These are phyloP conservation scores for Dimorphilus gyrociliatus DNA, from an alignment of 2,888 invertebrate species.

Conservation along the genomic window DNA sequence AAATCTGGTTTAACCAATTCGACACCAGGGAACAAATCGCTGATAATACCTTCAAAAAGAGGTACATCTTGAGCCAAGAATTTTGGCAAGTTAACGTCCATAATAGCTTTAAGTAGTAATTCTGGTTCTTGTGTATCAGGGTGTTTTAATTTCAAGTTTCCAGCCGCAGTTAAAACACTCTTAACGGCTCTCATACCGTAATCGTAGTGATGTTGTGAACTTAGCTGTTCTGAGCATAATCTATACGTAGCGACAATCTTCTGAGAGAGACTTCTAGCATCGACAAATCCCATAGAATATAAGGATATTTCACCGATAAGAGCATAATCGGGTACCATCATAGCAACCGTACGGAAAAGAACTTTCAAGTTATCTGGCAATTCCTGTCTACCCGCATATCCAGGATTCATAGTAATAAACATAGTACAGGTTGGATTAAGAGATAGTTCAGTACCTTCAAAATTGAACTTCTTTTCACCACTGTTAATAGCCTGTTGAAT, in stretches of 20 bases:
- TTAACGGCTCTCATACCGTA: slow-evolving; percentile 42
- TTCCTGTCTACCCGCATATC: slow-evolving; percentile 38
- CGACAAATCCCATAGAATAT: slow-evolving; percentile 39
- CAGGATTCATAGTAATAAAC: slow-evolving; percentile 41
- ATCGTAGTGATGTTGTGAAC: slow-evolving; percentile 39
- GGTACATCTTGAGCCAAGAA: slow-evolving; percentile 39
- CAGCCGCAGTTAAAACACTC: slow-evolving; percentile 38
- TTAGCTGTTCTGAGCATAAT: slow-evolving; percentile 38
- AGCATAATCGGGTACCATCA: slow-evolving; percentile 40
- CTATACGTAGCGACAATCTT: slow-evolving; percentile 38
- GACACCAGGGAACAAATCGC: slow-evolving; percentile 37
- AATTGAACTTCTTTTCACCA: slow-evolving; percentile 60
- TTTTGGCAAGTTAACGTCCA: slow-evolving; percentile 39
- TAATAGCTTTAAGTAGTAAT: slow-evolving; percentile 37
- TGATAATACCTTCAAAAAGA: slow-evolving; percentile 38
- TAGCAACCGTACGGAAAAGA: slow-evolving; percentile 38
- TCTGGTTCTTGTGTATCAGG: slow-evolving; percentile 32
- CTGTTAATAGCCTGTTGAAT: slow-evolving; percentile 74
- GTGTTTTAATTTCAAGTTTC: slow-evolving; percentile 37
- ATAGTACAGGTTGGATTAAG: slow-evolving; percentile 37
- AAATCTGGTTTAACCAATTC: slow-evolving; percentile 33
- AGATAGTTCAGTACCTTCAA: slow-evolving; percentile 37
- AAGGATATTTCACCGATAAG: slow-evolving; percentile 39
- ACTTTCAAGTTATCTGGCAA: slow-evolving; percentile 42
- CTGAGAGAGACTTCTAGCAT: slow-evolving; percentile 36